A percentile compares a stretch with the other conserved stretches of the same genome.
These are phyloP conservation scores for Betta splendens DNA, from an alignment of 2,797 vertebrate genomes.

Conservation along the genomic window DNA sequence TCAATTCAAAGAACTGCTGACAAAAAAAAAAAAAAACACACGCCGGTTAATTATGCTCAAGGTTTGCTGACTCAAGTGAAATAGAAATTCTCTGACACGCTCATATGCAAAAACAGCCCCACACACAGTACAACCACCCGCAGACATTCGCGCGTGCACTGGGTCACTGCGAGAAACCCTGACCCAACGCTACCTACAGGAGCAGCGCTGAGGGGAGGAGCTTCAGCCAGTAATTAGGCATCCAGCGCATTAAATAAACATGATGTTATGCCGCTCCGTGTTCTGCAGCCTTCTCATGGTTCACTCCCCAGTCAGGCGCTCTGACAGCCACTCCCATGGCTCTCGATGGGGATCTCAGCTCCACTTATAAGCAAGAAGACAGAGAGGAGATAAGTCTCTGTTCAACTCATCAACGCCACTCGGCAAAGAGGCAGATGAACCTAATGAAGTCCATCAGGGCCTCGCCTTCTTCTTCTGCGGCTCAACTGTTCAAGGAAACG, in stretches of 20 bases:
- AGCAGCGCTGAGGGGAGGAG: conserved; percentile 13
- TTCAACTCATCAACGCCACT: conserved; percentile 53
- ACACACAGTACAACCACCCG: conserved; percentile 5
- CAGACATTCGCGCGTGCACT: conserved; percentile 6
- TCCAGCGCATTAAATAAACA: conserved; percentile 75
- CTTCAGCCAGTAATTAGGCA: conserved; percentile 75
- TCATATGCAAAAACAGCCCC: not conserved
- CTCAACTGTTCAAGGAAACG: conserved; percentile 14
- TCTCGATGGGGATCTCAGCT: conserved; percentile 51
- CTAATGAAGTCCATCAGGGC: conserved; percentile 70
- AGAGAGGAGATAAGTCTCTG: conserved; percentile 44
- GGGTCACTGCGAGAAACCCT: conserved; percentile 41
- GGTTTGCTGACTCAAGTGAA: conserved; percentile 55
- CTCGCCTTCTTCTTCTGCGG: conserved; percentile 31
- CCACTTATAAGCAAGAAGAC: conserved; percentile 45
- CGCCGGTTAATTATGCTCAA: conserved; percentile 49
- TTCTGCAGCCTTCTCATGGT: conserved; percentile 46
- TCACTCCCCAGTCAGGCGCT: conserved; percentile 54
- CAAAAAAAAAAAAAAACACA: conserved; percentile 36
- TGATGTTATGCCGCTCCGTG: conserved; percentile 67
- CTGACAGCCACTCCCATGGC: conserved; percentile 64
- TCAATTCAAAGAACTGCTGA: conserved; percentile 48
- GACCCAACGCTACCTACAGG: conserved; percentile 32
- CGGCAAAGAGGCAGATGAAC: conserved; percentile 49
- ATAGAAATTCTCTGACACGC: conserved; percentile 10